Evolutionary conservation across 2,888 invertebrate genomes (phyloP).

Genomic region (Drosophila lutescens): DNA sequence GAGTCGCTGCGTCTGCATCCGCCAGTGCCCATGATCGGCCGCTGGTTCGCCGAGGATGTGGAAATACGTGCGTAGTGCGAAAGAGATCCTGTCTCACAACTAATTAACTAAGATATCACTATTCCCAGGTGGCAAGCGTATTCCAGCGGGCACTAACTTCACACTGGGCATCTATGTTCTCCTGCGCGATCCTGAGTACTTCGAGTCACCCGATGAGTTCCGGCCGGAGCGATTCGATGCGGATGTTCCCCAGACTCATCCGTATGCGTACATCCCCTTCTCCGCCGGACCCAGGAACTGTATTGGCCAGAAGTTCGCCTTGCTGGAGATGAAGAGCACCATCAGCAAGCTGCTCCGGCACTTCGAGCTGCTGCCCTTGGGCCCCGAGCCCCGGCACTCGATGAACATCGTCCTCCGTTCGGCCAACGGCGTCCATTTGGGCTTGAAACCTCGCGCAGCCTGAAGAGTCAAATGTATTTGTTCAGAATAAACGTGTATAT

Average conservation of each 20-base stretch:
- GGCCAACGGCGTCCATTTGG: constrained; percentile 75
- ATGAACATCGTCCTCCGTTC: constrained; percentile 78
- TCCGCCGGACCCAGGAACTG: constrained; percentile 83
- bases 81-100: not conserved
- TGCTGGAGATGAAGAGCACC: constrained; percentile 82
- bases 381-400: constrained; percentile 66
- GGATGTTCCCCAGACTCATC: constrained; percentile 75
- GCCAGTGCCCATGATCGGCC: constrained; percentile 87
- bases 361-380: constrained; percentile 78
- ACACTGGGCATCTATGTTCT: constrained; percentile 72
- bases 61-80: constrained; percentile 85
- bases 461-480: not conserved
- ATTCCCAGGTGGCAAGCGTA: constrained; percentile 66
- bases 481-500: not conserved
- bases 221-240: constrained; percentile 76
- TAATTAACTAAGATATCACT: too few species aligned
- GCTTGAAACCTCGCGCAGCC: constrained; percentile 58
- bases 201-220: constrained; percentile 75
- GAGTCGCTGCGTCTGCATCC: constrained; percentile 88
- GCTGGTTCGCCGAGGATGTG: constrained; percentile 85
- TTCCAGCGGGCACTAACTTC: constrained; percentile 76
- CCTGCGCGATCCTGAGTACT: constrained; percentile 70
- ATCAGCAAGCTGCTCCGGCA: constrained; percentile 75
- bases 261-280: constrained; percentile 80
- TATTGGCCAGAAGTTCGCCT: constrained; percentile 83